Evolutionary conservation across 2,797 vertebrate genomes (phyloP).

Genomic region (Hydrophis major): DNA sequence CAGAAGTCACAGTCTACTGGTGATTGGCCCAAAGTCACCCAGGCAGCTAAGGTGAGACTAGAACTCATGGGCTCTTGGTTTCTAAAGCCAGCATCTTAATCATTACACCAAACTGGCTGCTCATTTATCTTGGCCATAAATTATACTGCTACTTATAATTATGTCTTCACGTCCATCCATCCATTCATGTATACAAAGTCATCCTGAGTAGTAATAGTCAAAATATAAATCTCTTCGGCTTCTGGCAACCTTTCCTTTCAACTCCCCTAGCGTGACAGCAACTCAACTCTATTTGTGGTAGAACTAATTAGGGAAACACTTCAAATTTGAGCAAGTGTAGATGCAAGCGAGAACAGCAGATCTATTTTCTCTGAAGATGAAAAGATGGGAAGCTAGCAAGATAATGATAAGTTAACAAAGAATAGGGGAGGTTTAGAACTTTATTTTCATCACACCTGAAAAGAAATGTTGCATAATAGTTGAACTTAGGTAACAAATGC

Average conservation of each 20-base stretch:
- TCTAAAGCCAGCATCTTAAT: neutral
- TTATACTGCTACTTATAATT: neutral
- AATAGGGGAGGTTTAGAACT: neutral
- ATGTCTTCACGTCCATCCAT: neutral
- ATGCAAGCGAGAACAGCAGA: neutral
- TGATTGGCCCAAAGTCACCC: neutral
- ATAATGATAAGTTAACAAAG: fast-evolving
- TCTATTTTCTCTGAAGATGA: neutral
- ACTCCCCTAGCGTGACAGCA: neutral
- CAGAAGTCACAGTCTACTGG: too few species aligned
- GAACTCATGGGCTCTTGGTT: neutral
- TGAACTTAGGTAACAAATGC: neutral
- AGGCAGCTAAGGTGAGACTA: neutral
- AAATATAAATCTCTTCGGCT: neutral
- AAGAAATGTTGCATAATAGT: neutral
- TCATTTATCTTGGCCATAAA: neutral
- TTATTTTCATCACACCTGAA: neutral
- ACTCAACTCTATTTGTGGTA: fast-evolving
- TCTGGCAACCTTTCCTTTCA: neutral
- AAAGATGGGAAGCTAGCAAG: neutral
- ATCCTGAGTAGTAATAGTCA: neutral
- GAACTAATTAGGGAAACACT: neutral
- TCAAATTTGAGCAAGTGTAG: neutral
- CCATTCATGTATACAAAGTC: neutral
- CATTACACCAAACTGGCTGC: neutral